These are phyloP conservation scores for Eclectus roratus DNA, from an alignment of 2,113 vertebrate genomes.

Conservation along the genomic window DNA sequence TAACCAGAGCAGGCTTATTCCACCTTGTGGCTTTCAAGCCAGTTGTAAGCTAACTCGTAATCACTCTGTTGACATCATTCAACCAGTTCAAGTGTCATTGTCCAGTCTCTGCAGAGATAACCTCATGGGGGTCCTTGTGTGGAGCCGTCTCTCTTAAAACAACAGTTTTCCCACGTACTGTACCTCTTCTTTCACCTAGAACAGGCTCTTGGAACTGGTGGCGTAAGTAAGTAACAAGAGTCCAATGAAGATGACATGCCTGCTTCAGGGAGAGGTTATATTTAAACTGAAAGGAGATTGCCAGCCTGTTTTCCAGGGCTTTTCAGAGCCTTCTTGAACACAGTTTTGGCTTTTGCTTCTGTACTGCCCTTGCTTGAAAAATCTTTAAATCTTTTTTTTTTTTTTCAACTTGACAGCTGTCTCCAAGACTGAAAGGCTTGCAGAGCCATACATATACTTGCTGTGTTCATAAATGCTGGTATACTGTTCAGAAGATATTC, in stretches of 20 bases:
- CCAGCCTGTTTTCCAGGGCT: neutral
- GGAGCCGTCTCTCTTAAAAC: neutral
- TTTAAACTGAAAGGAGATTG: neutral
- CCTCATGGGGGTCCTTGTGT: neutral
- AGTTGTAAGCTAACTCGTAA: neutral
- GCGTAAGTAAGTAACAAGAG: neutral
- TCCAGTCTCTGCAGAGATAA: neutral
- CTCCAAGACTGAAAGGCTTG: neutral
- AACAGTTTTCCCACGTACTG: neutral
- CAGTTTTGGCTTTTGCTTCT: neutral
- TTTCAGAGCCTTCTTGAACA: neutral
- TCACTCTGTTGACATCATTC: neutral
- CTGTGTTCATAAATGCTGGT: neutral
- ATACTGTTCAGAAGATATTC: neutral
- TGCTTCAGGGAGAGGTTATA: neutral
- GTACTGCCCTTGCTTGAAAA: neutral
- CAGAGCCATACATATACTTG: neutral
- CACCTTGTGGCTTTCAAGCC: neutral
- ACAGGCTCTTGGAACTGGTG: neutral
- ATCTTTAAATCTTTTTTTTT: neutral
- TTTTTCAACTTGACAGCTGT: neutral
- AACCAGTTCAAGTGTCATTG: neutral
- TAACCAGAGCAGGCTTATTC: neutral
- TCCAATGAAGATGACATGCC: neutral
- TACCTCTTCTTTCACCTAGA: neutral